phyloP scores from a whole-genome alignment of 2,888 invertebrate genomes.

The Lacanobia wlatinum region DNA sequence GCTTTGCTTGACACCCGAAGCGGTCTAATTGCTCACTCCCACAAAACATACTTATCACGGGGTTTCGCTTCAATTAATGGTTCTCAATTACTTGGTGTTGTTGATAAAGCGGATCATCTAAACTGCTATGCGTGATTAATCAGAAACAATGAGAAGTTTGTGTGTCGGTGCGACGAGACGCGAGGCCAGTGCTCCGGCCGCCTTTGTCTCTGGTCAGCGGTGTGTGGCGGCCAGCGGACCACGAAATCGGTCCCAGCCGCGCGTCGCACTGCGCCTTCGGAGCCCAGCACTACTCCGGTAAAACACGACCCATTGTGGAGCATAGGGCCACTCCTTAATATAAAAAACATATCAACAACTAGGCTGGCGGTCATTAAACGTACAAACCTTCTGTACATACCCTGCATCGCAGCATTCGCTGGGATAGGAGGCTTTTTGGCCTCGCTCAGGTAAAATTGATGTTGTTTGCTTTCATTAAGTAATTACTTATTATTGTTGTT shows the following conservation, averaged over 20 bases:
- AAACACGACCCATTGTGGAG: slow-evolving; percentile 46
- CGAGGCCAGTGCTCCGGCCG: slow-evolving; percentile 82
- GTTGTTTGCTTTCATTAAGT: no score
- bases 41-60: slow-evolving; percentile 60
- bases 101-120: slow-evolving; percentile 68
- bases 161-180: slow-evolving; percentile 73
- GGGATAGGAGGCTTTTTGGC: no score
- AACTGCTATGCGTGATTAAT: slow-evolving; percentile 79
- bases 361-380: background rate
- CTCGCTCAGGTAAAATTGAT: no score
- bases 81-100: slow-evolving; percentile 62
- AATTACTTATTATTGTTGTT: no score
- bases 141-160: slow-evolving; percentile 81
- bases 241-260: slow-evolving; percentile 87
- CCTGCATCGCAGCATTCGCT: no score
- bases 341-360: background rate
- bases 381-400: background rate
- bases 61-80: slow-evolving; percentile 63
- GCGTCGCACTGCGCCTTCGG: slow-evolving; percentile 62
- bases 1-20: slow-evolving; percentile 50
- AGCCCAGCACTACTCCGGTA: slow-evolving; percentile 42
- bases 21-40: slow-evolving; percentile 53
- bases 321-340: slow-evolving; percentile 37
- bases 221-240: slow-evolving; percentile 86
- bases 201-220: slow-evolving; percentile 87